phyloP scores from a whole-genome alignment of 1,140 invertebrate species.

The Plectrocnemia conspersa region DNA sequence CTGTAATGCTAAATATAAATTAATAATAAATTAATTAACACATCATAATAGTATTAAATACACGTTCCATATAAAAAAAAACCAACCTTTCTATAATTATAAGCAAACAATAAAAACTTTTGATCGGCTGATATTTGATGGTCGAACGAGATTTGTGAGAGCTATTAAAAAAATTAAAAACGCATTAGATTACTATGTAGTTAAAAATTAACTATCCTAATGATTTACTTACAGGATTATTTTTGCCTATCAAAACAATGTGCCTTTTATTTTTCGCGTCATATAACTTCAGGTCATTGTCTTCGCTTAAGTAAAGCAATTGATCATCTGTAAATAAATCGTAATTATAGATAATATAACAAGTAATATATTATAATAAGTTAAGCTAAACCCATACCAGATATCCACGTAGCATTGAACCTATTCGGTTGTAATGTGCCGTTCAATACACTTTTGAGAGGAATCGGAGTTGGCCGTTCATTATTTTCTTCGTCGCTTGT shows the following conservation, averaged over 20 bases:
- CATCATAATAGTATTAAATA: background rate
- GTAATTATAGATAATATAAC: no score
- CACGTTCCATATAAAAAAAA: slow-evolving; percentile 15
- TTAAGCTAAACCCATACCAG: slow-evolving; percentile 39
- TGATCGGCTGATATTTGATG: slow-evolving; percentile 49
- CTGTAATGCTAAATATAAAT: slow-evolving; percentile 51
- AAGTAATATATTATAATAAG: slow-evolving; percentile 25
- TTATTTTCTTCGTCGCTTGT: slow-evolving; percentile 16
- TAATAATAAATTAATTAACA: slow-evolving; percentile 33
- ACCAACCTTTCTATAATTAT: slow-evolving; percentile 51
- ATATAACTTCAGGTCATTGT: slow-evolving; percentile 35
- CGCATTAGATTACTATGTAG: slow-evolving; percentile 4
- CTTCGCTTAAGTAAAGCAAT: slow-evolving; percentile 37
- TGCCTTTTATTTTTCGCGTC: slow-evolving; percentile 25
- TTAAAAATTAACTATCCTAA: slow-evolving; percentile 7
- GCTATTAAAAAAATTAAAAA: slow-evolving; percentile 36
- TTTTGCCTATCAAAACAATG: background rate
- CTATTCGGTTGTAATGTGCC: slow-evolving; percentile 41
- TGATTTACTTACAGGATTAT: slow-evolving; percentile 24
- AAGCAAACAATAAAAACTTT: slow-evolving; percentile 49
- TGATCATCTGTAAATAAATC: slow-evolving; percentile 41
- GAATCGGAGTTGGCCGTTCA: slow-evolving; percentile 13
- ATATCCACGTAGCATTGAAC: slow-evolving; percentile 51
- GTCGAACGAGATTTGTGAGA: slow-evolving; percentile 38
- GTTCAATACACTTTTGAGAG: slow-evolving; percentile 43